Conservation (phyloP, 2,888 invertebrate genomes). For the Noctuana brunneofusca region DNA sequence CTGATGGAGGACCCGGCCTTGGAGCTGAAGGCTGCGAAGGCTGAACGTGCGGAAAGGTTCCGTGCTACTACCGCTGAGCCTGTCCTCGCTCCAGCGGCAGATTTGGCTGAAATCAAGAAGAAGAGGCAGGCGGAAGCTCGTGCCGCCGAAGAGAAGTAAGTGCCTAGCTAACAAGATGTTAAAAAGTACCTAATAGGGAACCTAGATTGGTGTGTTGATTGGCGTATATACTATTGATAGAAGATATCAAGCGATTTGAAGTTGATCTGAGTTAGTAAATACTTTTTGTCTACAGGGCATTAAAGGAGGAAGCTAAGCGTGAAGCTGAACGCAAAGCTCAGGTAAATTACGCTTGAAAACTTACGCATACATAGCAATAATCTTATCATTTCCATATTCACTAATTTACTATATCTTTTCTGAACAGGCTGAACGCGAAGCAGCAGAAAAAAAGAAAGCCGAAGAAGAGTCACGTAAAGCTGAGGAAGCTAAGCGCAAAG, state of each 20-base stretch:
- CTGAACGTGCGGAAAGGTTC: slow-evolving; percentile 84
- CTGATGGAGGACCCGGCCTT: too few relatives aligned
- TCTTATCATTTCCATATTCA: not conserved
- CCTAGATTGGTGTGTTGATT: too few relatives aligned
- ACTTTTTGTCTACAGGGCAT: slow-evolving; percentile 57
- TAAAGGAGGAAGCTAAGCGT: slow-evolving; percentile 80
- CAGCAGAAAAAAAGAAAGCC: slow-evolving; percentile 74
- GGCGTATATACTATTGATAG: too few relatives aligned
- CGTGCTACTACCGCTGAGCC: slow-evolving; percentile 79
- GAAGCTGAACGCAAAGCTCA: slow-evolving; percentile 76
- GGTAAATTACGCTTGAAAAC: slow-evolving; percentile 49
- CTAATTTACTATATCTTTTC: not conserved
- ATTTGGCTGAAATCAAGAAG: slow-evolving; percentile 79
- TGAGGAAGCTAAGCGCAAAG: slow-evolving; percentile 77
- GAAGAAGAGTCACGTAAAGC: slow-evolving; percentile 82
- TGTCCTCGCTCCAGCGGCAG: slow-evolving; percentile 73
- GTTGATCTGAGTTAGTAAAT: too few relatives aligned
- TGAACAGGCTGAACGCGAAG: slow-evolving; percentile 69
- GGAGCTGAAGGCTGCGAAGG: slow-evolving; percentile 85
- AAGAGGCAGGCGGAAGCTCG: slow-evolving; percentile 85
- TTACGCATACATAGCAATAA: not conserved
- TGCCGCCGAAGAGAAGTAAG: slow-evolving; percentile 84
- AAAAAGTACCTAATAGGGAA: not conserved
- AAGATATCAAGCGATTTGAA: too few relatives aligned
- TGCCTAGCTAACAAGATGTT: not conserved